Evolutionary conservation across 2,797 vertebrate genomes (phyloP).

Genomic region (Smutsia gigantea): DNA sequence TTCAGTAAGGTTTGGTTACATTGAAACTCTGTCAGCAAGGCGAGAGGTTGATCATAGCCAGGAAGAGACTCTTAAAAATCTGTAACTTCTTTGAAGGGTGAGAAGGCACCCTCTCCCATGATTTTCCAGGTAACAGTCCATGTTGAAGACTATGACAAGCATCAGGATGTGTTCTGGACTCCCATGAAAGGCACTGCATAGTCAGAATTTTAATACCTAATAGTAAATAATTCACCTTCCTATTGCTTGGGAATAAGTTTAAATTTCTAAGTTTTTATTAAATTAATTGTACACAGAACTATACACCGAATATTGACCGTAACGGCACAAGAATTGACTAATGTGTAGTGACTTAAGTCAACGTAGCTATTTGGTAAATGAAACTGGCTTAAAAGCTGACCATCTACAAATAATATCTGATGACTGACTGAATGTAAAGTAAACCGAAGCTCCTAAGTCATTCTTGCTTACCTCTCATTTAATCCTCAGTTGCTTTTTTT

Average conservation of each 20-base stretch:
- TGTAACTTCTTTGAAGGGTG: conserved; percentile 57
- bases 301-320: conserved; percentile 45
- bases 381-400: neutral
- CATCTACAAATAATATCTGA: conserved; percentile 44
- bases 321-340: conserved; percentile 13
- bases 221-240: conserved; percentile 61
- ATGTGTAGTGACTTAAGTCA: conserved; percentile 54
- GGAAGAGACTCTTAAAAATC: conserved; percentile 70
- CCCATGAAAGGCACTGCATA: neutral
- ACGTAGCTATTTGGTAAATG: conserved; percentile 21
- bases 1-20: conserved; percentile 68
- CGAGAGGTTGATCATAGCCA: conserved; percentile 77
- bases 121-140: conserved; percentile 52
- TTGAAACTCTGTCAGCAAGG: conserved; percentile 67
- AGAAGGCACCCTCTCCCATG: conserved; percentile 22
- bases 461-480: conserved; percentile 9
- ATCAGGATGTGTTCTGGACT: neutral
- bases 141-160: neutral
- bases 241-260: conserved; percentile 50
- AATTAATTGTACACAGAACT: conserved; percentile 56
- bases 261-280: conserved; percentile 57
- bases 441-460: neutral
- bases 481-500: neutral
- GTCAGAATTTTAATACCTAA: conserved; percentile 37
- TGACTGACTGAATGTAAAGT: conserved; percentile 21